phyloP scores from a whole-genome alignment of 2,888 invertebrate species.

The Micropterix aruncella region DNA sequence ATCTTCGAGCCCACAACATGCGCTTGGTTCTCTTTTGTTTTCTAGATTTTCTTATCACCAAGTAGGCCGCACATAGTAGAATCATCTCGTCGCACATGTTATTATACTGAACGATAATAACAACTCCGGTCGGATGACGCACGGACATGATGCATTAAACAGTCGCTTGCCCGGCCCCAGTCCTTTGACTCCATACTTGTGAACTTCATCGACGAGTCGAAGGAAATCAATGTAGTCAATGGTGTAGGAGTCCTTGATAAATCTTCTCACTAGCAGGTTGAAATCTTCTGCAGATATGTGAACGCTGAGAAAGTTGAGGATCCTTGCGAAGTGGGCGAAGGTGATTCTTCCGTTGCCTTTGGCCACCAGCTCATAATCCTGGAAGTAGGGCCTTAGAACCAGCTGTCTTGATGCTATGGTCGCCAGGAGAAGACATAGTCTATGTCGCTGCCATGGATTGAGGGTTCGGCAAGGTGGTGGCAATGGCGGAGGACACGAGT shows the following conservation, averaged over 20 bases:
- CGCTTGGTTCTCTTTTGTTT: no score
- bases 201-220: slow-evolving; percentile 49
- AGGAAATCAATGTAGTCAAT: slow-evolving; percentile 68
- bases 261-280: slow-evolving; percentile 56
- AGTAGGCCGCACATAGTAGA: no score
- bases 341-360: slow-evolving; percentile 65
- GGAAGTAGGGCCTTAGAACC: slow-evolving; percentile 58
- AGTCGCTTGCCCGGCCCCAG: slow-evolving; percentile 47
- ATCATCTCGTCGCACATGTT: no score
- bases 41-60: no score
- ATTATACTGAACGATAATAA: no score
- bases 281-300: slow-evolving; percentile 58
- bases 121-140: no score
- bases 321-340: slow-evolving; percentile 60
- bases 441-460: slow-evolving; percentile 49
- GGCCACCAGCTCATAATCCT: slow-evolving; percentile 59
- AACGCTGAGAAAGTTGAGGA: slow-evolving; percentile 57
- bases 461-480: slow-evolving; percentile 56
- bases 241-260: slow-evolving; percentile 61
- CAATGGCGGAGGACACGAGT: slow-evolving; percentile 42
- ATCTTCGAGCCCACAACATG: no score
- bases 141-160: no score
- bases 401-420: slow-evolving; percentile 57
- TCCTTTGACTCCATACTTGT: slow-evolving; percentile 37
- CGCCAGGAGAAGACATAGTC: slow-evolving; percentile 52